Evolutionary conservation across 2,888 invertebrate genomes (phyloP).

Genomic region (Drosophila heteroneura): DNA sequence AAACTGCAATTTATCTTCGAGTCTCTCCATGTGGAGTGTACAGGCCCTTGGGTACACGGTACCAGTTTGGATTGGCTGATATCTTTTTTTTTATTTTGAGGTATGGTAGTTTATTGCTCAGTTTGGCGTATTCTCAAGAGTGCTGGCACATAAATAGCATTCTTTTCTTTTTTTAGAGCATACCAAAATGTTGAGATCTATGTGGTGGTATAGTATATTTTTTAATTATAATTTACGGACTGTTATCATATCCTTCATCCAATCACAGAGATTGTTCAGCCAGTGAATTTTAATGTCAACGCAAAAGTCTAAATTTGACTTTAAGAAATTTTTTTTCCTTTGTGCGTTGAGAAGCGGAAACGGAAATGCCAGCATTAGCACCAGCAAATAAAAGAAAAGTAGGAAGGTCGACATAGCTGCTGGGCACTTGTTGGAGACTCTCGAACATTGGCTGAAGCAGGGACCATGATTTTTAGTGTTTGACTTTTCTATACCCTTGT

Average conservation of each 20-base stretch:
- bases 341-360: conserved; percentile 60
- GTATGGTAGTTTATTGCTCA: conserved; percentile 1
- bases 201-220: background rate
- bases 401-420: conserved; percentile 27
- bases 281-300: conserved; percentile 32
- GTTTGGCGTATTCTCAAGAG: background rate
- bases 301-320: conserved; percentile 37
- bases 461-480: conserved; percentile 24
- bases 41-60: conserved; percentile 4
- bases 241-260: conserved; percentile 6
- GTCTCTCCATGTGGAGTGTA: conserved; percentile 1
- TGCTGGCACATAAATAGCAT: background rate
- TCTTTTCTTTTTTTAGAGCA: background rate
- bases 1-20: conserved; percentile 72
- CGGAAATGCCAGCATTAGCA: conserved; percentile 64
- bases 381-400: conserved; percentile 16
- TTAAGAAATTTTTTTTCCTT: conserved; percentile 1
- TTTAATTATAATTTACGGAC: background rate
- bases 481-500: conserved; percentile 11
- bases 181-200: background rate
- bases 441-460: conserved; percentile 11
- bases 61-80: conserved; percentile 19
- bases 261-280: conserved; percentile 16
- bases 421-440: conserved; percentile 29
- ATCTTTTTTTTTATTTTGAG: background rate